phyloP scores from a whole-genome alignment of 2,888 invertebrate genomes.

The Drosophila monieri region DNA sequence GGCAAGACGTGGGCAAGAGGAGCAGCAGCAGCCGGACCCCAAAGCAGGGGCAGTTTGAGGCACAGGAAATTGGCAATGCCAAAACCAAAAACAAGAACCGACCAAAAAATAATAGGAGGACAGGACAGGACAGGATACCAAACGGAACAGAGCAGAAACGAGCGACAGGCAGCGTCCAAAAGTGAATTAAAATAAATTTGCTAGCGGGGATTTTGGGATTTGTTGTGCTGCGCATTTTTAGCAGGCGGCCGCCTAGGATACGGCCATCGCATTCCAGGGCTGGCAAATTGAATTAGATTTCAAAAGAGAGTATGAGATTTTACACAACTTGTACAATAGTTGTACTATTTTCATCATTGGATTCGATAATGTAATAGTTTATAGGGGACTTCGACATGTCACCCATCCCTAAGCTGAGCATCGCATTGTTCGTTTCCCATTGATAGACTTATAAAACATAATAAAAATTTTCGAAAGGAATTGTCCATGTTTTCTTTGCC shows the following conservation, averaged over 20 bases:
- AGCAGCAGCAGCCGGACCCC: conserved; percentile 9
- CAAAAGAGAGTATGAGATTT: neutral
- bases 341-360: neutral
- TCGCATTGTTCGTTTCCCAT: conserved; percentile 1
- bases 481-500: conserved; percentile 47
- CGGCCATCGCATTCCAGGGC: conserved; percentile 59
- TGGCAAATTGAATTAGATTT: conserved; percentile 14
- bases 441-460: conserved; percentile 45
- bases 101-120: conserved; percentile 15
- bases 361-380: neutral
- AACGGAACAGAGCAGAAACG: conserved; percentile 27
- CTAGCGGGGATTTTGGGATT: conserved; percentile 78
- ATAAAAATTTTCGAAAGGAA: conserved; percentile 54
- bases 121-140: conserved; percentile 8
- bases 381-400: neutral
- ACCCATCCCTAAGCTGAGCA: conserved; percentile 22
- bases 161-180: conserved; percentile 64
- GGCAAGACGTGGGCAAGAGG: conserved; percentile 60
- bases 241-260: conserved; percentile 58
- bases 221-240: conserved; percentile 77
- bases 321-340: neutral
- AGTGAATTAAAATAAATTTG: conserved; percentile 79
- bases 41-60: conserved; percentile 22
- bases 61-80: conserved; percentile 73
- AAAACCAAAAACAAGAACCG: conserved; percentile 51